Percentiles rank a stretch among this genome's conserved stretches.
phyloP scores from a whole-genome alignment of 1,140 invertebrate species.

The Geopemphigus sp. region DNA sequence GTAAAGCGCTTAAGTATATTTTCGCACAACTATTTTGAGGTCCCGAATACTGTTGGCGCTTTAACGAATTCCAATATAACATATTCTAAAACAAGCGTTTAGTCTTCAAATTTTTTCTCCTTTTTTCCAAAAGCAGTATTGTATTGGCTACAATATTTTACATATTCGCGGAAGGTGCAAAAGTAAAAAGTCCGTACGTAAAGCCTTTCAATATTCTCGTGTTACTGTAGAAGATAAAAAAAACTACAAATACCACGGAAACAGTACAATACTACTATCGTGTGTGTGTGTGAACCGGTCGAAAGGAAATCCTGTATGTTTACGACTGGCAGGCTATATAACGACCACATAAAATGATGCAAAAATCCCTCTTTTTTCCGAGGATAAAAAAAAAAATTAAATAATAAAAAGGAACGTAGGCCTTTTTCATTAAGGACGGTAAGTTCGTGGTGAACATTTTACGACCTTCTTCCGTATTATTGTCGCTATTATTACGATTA shows the following conservation, averaged over 20 bases:
- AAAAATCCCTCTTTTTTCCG: neutral
- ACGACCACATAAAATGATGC: slow-evolving; percentile 10
- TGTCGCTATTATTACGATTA: neutral
- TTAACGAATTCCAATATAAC: no score
- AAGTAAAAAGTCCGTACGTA: no score
- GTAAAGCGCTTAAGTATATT: no score
- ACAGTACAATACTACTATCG: neutral
- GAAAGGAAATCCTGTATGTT: neutral
- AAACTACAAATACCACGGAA: neutral
- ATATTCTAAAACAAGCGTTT: no score
- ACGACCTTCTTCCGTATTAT: neutral
- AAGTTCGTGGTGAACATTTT: slow-evolving; percentile 7
- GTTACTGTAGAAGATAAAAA: neutral
- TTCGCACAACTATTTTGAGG: no score
- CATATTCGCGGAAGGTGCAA: no score
- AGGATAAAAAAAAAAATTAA: neutral
- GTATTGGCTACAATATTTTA: no score
- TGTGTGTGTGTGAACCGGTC: neutral
- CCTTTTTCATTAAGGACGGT: neutral
- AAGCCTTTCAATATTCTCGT: neutral
- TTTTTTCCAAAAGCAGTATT: no score
- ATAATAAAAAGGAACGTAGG: neutral
- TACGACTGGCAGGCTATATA: slow-evolving; percentile 16
- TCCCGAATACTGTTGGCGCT: no score
- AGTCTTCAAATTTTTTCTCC: no score